Conservation (phyloP, 1,140 invertebrate genomes). For the Chrysoperla carnea region DNA sequence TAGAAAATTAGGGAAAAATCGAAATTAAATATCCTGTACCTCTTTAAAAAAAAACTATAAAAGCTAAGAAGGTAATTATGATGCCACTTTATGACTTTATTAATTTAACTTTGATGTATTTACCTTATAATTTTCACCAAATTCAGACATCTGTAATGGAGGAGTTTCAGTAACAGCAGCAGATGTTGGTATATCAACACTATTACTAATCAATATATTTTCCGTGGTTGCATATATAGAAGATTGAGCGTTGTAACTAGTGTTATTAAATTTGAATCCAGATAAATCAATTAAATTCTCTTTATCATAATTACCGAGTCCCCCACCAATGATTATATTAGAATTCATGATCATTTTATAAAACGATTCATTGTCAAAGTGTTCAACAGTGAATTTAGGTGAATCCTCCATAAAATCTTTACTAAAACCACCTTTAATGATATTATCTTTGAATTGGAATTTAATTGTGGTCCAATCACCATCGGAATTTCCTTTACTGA, state of each 20-base stretch:
- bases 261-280: too few relatives aligned
- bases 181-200: constrained; percentile 13
- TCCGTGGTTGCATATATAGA: constrained; percentile 11
- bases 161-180: constrained; percentile 6
- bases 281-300: background rate
- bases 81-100: background rate
- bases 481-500: constrained; percentile 40
- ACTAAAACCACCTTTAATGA: constrained; percentile 31
- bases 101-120: constrained; percentile 3
- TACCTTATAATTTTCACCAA: constrained; percentile 32
- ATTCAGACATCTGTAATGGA: constrained; percentile 5
- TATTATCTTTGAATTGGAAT: constrained; percentile 31
- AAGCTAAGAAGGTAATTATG: too few relatives aligned
- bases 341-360: constrained; percentile 31
- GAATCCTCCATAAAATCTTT: constrained; percentile 28
- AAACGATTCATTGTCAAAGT: constrained; percentile 35
- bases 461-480: constrained; percentile 49
- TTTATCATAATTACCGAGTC: constrained; percentile 1
- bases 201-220: constrained; percentile 10
- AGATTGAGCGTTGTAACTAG: too few relatives aligned
- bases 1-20: too few relatives aligned
- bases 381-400: constrained; percentile 22
- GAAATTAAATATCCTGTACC: too few relatives aligned
- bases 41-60: too few relatives aligned
- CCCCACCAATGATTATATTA: constrained; percentile 23